Evolutionary conservation across 2,888 invertebrate genomes (phyloP).

Genomic region (Malthinus seriepunctatus): DNA sequence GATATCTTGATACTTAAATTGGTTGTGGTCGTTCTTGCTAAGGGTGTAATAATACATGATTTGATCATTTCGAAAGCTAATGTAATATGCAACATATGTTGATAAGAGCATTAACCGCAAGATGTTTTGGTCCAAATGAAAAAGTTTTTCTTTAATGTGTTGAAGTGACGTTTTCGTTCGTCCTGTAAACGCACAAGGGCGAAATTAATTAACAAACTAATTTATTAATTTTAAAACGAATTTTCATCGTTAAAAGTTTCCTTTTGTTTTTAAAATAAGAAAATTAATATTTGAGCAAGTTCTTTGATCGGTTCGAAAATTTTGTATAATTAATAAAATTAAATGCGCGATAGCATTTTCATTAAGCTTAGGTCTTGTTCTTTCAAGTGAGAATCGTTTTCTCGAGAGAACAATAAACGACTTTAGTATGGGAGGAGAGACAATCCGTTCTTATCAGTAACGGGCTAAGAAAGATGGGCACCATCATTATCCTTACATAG

Average conservation of each 20-base stretch:
- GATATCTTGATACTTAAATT: conserved; percentile 21
- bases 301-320: conserved; percentile 9
- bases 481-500: conserved; percentile 28
- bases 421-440: conserved; percentile 13
- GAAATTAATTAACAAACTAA: conserved; percentile 1
- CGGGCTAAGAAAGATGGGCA: conserved; percentile 28
- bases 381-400: conserved; percentile 21
- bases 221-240: background rate
- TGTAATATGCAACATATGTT: conserved; percentile 2
- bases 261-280: too few species aligned
- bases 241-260: too few species aligned
- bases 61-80: conserved; percentile 13
- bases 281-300: background rate
- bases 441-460: conserved; percentile 26
- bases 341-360: conserved; percentile 21
- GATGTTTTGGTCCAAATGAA: too few species aligned
- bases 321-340: conserved; percentile 26
- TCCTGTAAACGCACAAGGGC: background rate
- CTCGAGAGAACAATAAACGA: conserved; percentile 20
- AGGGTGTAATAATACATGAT: conserved; percentile 22
- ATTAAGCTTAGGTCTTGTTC: conserved; percentile 14
- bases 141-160: too few species aligned
- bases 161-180: background rate
- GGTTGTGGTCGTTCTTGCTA: conserved; percentile 10
- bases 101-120: too few species aligned